Evolutionary conservation across 2,797 vertebrate species (phyloP).

Genomic region (Peromyscus attwateri): DNA sequence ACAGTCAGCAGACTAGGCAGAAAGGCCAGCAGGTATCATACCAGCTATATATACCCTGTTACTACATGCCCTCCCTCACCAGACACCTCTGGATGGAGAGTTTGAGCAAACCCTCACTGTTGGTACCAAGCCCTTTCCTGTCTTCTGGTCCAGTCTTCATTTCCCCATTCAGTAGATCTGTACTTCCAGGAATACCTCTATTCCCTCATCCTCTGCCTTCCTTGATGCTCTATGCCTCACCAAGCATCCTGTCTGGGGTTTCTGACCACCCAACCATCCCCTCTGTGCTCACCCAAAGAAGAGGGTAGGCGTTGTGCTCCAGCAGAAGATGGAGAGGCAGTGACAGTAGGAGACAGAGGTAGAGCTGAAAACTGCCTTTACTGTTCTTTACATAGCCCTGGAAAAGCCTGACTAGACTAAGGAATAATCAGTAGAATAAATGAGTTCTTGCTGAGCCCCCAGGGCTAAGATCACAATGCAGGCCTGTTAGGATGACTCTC

Average conservation of each 20-base stretch:
- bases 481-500: neutral
- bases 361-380: neutral
- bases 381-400: neutral
- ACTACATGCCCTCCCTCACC: neutral
- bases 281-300: neutral
- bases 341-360: neutral
- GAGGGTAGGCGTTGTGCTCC: neutral
- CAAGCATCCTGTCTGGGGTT: neutral
- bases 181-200: neutral
- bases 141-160: neutral
- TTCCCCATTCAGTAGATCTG: neutral
- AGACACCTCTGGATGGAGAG: neutral
- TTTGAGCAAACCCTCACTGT: neutral
- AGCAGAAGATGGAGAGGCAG: neutral
- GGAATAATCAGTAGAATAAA: neutral
- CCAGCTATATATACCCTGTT: neutral
- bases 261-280: neutral
- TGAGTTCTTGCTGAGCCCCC: neutral
- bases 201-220: neutral
- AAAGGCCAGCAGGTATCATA: neutral
- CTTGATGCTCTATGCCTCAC: neutral
- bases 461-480: neutral
- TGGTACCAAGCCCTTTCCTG: neutral
- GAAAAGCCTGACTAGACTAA: slow-evolving; percentile 17
- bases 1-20: neutral